Evolutionary conservation across 2,888 invertebrate species (phyloP), one percentile per base, ranked within the genome.

Genomic region (Prosapia bicincta): DNA sequence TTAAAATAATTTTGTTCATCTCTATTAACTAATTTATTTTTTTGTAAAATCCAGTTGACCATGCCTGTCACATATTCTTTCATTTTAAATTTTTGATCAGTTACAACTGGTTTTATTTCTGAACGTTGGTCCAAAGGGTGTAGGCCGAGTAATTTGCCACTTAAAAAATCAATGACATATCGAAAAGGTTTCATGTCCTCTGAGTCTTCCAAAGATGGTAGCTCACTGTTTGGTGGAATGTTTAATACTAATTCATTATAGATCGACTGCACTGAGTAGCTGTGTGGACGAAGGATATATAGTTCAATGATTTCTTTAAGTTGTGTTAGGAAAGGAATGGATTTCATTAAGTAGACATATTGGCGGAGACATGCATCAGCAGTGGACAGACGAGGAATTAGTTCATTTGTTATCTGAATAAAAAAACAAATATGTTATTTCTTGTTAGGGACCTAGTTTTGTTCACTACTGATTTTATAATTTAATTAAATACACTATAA

Each of bases 91-190:
- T 69, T 74, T 6, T 74, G 69, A 23, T 74, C 74, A 20, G 28
- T 66, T 3, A 74, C 74, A 5, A 74, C 30, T 7, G 74, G 74
- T 74, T 69, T 74, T 28, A 74, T 74, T 15, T 74, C 74, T 65
- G 74, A 54, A 28, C 30, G 43, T 20, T 74, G 74, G 66, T 74
- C 74, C 30, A 74, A 43, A 15, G 66, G 26, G 15, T 74, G 65
- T 2, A 24, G 24, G 1, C 32, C 69, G 7, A 74, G 65, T 24
- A 74, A 66, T 65, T 74, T 74, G 24, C 74, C 74, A 30, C 65
- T 74, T 3, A 74, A 65, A 5, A 74, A 69, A 24, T 74, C 69
- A 20, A 74, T 65, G 24, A 74, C 74, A 28, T 69, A 69, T 66
- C 74, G 69, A 65, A 65, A 74, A 10, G 74, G 69, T 65, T 54